Evolutionary conservation across 2,113 vertebrate genomes (phyloP), one percentile per base, ranked within the genome.

Genomic region (Scopus umbretta): DNA sequence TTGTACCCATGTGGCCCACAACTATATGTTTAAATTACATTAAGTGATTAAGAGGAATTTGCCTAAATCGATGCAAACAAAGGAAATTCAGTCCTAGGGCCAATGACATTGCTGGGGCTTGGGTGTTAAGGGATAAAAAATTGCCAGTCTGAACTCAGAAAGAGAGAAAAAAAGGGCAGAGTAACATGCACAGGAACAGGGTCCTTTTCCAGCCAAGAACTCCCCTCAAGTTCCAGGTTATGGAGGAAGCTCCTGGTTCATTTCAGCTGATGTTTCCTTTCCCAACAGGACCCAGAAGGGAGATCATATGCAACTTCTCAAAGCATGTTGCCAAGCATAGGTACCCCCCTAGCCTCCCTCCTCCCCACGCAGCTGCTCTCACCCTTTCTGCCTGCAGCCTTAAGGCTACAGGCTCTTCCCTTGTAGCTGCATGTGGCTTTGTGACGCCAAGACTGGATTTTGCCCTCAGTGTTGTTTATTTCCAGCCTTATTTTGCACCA

Each of bases 41-140:
- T 45, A 86, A 61, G 22, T 63, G 73, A 79, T 83, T 88, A 75
- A 88, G 29, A 90, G 23, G n/a, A 65, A 68, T 92, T 94, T 87
- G 30, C 38, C 93, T 85, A 92, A 93, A 94, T 2, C 1, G 12
- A 73, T 70, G 50, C 20, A 73, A 92, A 93, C 68, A 88, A 84
- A 73, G 30, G 53, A 76, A 92, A 85, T 72, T 38, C 73, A 73
- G 36, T 85, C 59, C 30, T 62, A 72, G 40, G 40, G 38, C n/a
- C 63, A 88, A 61, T 2, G 2, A 66, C 52, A 36, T 19, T 56
- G 10, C 30, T 78, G 70, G 21, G 18, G 9, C 42, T 92, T 92
- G 36, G 43, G 30, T 76, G 62, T 73, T 50, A 94, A 91, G 19
- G 36, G 30, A 85, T 34, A 38, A 95, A 83, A 88, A 74, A 70